Conservation (phyloP, 30 jellyfish, hydroid and myxozoan genomes). For the Aurelia sp. region DNA sequence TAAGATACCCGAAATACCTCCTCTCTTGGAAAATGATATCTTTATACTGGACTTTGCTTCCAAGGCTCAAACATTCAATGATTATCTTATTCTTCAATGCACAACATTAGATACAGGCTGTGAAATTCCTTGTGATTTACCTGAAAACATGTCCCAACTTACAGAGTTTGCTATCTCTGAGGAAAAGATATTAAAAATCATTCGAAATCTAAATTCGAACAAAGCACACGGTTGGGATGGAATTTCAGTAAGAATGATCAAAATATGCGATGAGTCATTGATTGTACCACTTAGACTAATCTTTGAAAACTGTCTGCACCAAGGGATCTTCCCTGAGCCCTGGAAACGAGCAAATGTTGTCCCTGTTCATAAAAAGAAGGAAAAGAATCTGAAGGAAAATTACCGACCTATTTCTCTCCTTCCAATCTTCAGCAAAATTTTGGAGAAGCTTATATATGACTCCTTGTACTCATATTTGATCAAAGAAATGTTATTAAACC, state of each 20-base stretch:
- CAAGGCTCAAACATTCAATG: conserved; percentile 46
- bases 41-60: conserved; percentile 23
- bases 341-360: conserved; percentile 8
- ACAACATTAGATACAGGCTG: too few relatives aligned
- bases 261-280: conserved; percentile 8
- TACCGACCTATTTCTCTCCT: too few relatives aligned
- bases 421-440: too few relatives aligned
- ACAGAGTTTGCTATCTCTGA: neutral
- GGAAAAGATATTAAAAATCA: neutral
- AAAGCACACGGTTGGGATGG: conserved; percentile 46
- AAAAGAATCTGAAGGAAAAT: too few relatives aligned
- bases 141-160: too few relatives aligned
- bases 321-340: conserved; percentile 21
- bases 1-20: conserved; percentile 35
- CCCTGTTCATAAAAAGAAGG: too few relatives aligned
- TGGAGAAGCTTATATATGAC: too few relatives aligned
- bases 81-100: neutral
- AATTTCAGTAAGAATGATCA: conserved; percentile 13
- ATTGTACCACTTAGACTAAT: neutral
- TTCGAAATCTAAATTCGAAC: neutral
- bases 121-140: too few relatives aligned
- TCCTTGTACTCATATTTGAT: too few relatives aligned
- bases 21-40: conserved; percentile 32
- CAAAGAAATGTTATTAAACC: neutral
- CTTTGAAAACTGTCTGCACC: neutral